Percentiles rank a stretch among this genome's conserved stretches.
phyloP scores from a whole-genome alignment of 2,888 invertebrate genomes.

The Rutpela maculata region DNA sequence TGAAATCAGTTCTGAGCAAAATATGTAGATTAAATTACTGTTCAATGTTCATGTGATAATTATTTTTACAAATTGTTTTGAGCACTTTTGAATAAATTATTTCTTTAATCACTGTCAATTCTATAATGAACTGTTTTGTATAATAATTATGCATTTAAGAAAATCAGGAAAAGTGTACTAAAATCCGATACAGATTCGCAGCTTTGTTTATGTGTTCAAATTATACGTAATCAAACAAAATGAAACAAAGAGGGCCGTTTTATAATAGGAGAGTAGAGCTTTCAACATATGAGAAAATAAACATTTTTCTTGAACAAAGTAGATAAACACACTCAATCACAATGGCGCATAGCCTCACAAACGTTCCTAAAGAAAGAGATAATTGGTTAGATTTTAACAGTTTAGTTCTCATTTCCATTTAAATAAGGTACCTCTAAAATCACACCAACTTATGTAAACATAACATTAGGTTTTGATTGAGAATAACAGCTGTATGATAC shows the following conservation, averaged over 20 bases:
- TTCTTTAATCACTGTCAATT: not conserved
- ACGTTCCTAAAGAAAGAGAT: conserved; percentile 2
- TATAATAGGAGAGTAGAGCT: not conserved
- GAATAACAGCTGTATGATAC: conserved; percentile 19
- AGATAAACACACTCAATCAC: conserved; percentile 15
- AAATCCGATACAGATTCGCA: too few species aligned
- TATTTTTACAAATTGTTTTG: not conserved
- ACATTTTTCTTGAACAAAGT: not conserved
- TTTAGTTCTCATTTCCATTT: conserved; percentile 17
- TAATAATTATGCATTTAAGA: too few species aligned
- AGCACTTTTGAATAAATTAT: not conserved
- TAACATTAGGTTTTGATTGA: conserved; percentile 12
- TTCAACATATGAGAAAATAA: conserved; percentile 11
- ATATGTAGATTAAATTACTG: not conserved
- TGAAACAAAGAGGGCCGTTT: not conserved
- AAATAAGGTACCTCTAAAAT: conserved; percentile 18
- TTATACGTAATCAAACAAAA: not conserved
- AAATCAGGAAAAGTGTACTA: too few species aligned
- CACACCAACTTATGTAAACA: conserved; percentile 14
- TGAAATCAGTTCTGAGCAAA: not conserved
- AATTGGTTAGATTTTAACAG: conserved; percentile 7
- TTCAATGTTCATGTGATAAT: not conserved
- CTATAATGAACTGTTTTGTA: too few species aligned
- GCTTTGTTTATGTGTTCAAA: too few species aligned
- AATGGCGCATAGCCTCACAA: conserved; percentile 1